Conservation (phyloP, 2,113 vertebrate genomes). For the human region GRCh38 chr15:38048001-38048500, state of each 20-base stretch:
- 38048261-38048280: background rate
- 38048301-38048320: background rate
- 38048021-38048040: background rate
- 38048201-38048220: background rate
- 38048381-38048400: background rate
- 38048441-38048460: background rate
- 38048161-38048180: background rate
- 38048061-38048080: background rate
- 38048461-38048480: background rate
- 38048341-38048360: background rate
- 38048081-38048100: background rate
- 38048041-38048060: background rate
- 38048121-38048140: background rate
- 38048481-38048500: background rate
- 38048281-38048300: background rate
- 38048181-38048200: background rate
- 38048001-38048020: background rate
- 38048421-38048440: background rate
- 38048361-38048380: background rate
- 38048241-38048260: background rate
- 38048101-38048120: background rate
- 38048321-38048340: background rate
- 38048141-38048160: background rate
- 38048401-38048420: background rate
- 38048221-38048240: background rate